Evolutionary conservation across 1,140 invertebrate genomes (phyloP), one percentile per base, ranked within the genome.

Genomic region (Theocolax elegans): DNA sequence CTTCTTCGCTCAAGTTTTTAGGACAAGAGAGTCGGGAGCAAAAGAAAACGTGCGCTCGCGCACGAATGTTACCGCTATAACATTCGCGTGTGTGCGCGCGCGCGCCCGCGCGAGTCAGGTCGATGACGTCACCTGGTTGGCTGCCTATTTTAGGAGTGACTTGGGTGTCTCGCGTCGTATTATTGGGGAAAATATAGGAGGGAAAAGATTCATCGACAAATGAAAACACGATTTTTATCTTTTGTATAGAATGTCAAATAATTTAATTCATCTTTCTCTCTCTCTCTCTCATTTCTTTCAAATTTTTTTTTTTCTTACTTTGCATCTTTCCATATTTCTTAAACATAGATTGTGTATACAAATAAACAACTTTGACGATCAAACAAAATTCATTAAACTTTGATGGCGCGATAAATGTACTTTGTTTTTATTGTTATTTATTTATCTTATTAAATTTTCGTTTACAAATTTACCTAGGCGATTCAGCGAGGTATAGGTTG

Each of bases 111-210:
- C 59, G 72, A 77, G 78, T 74, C 79, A 79, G 74, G 64, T 66
- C 67, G 71, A 73, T 82, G 82, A 82, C 81, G 80, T 83, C 82
- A 83, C 58, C 63, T 40, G 59, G 62, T 74, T 66, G 40, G 76
- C 72, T 77, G 71, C 76, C 78, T 82, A 84, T 84, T 84, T 84
- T 82, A 80, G 76, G 81, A 81, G 75, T 77, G 77, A 76, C 74
- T 79, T 77, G 73, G 71, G 62, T 74, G 49, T 63, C 67, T 42
- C 42, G 65, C 27, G 31, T 40, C 17, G 46, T 69, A 63, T n/a
- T 49, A 63, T 62, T 44, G 58, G 44, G 51, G 29, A 49, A 21
- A 49, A 67, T 58, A 67, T 27, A 17, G 42, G 25, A 56, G 23
- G 23, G 19, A 29, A 40, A 25, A 35, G 56, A n/a, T n/a, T 3